phyloP scores from a whole-genome alignment of 2,888 invertebrate genomes.

The Euplexia lucipara region DNA sequence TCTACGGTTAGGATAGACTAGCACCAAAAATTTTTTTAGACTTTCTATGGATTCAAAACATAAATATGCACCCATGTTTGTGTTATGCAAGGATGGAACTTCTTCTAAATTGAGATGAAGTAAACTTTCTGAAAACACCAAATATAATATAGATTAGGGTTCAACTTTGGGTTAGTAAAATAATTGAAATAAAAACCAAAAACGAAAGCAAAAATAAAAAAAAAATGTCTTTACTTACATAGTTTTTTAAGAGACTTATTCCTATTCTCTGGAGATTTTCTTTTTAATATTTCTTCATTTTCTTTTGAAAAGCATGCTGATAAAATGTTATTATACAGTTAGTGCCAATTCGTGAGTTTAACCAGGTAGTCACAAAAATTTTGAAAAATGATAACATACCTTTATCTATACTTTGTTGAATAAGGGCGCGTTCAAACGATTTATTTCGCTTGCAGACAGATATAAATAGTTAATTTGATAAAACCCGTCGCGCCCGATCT shows the following conservation, averaged over 20 bases:
- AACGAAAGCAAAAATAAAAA: not conserved
- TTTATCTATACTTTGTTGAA: not conserved
- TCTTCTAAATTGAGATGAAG: too few relatives aligned
- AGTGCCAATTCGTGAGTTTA: constrained; percentile 34
- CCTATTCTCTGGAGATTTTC: not conserved
- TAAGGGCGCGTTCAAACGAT: too few relatives aligned
- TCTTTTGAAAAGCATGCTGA: constrained; percentile 8
- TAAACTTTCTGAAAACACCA: constrained; percentile 21
- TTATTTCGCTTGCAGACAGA: too few relatives aligned
- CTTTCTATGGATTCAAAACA: too few relatives aligned
- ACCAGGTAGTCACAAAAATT: not conserved
- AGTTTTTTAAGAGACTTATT: constrained; percentile 8
- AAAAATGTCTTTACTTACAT: constrained; percentile 19
- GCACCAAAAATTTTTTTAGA: too few relatives aligned
- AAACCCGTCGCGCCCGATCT: too few relatives aligned
- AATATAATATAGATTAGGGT: not conserved
- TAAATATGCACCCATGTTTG: too few relatives aligned
- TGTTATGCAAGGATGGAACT: too few relatives aligned
- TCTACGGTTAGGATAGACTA: too few relatives aligned
- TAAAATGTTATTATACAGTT: constrained; percentile 15
- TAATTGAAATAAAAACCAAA: not conserved
- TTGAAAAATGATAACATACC: not conserved
- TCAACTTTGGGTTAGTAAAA: not conserved
- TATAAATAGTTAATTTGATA: too few relatives aligned
- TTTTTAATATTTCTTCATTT: constrained; percentile 4